Conservation (phyloP, 2,888 invertebrate species). For the Leucania comma region DNA sequence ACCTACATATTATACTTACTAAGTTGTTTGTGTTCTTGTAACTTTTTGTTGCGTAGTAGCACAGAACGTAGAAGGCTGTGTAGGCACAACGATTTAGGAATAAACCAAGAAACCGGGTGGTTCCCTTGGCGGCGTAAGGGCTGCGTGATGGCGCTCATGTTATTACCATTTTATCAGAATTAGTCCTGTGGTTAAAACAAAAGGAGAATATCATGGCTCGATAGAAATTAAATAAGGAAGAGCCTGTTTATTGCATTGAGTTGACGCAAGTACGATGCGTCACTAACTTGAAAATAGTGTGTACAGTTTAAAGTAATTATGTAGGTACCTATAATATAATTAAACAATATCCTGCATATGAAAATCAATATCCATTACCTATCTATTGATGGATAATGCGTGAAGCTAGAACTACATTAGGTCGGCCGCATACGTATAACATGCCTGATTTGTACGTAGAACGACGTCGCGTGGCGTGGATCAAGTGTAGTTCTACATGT, state of each 20-base stretch:
- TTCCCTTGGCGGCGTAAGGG: too few relatives aligned
- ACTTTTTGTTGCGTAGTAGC: neutral
- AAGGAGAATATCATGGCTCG: neutral
- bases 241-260: neutral
- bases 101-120: neutral
- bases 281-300: neutral
- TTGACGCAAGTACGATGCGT: neutral
- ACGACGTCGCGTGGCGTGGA: too few relatives aligned
- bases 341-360: too few relatives aligned
- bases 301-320: too few relatives aligned
- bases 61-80: neutral
- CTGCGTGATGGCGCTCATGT: slow-evolving; percentile 1
- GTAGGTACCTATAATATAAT: too few relatives aligned
- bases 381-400: too few relatives aligned
- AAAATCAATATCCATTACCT: too few relatives aligned
- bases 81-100: neutral
- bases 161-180: neutral
- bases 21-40: slow-evolving; percentile 6
- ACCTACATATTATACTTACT: neutral
- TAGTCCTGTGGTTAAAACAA: slow-evolving; percentile 12
- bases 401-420: too few relatives aligned
- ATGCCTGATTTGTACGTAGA: too few relatives aligned
- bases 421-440: too few relatives aligned
- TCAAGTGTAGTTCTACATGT: too few relatives aligned
- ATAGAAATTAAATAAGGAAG: neutral